A percentile compares a stretch with the other conserved stretches of the same genome.
phyloP scores from a whole-genome alignment of 35 echinoderm and acorn worm species.

The Heliocidaris tuberculata region DNA sequence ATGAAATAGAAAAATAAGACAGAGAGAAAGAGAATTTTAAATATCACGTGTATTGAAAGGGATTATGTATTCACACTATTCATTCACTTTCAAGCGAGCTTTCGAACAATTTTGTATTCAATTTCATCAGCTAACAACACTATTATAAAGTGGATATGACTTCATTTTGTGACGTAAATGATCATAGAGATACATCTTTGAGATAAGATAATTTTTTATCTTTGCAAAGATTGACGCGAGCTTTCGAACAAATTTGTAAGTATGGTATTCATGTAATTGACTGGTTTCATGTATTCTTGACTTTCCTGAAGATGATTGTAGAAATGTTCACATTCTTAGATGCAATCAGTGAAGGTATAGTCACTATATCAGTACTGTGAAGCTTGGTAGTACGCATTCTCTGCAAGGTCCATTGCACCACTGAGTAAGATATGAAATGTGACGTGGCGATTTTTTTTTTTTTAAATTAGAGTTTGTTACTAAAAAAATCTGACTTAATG shows the following conservation, averaged over 20 bases:
- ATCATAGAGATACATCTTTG: background rate
- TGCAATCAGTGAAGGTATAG: background rate
- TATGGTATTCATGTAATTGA: background rate
- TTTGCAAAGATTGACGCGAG: background rate
- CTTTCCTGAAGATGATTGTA: background rate
- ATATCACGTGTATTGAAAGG: background rate
- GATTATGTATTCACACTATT: background rate
- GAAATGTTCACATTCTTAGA: background rate
- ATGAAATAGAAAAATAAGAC: background rate
- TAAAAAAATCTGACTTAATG: background rate
- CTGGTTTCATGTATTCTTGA: background rate
- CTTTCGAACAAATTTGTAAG: background rate
- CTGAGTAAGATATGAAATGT: background rate
- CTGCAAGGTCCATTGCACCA: background rate
- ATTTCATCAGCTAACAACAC: background rate
- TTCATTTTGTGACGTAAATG: background rate
- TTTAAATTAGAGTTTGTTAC: background rate
- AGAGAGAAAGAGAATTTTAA: background rate
- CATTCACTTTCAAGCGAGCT: background rate
- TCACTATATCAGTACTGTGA: background rate
- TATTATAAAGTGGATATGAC: background rate
- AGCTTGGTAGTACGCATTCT: background rate
- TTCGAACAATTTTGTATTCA: constrained; percentile 4
- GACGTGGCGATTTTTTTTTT: background rate
- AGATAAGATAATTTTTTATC: background rate